Conservation (phyloP, 2,797 vertebrate species). For the Anniella stebbinsi region DNA sequence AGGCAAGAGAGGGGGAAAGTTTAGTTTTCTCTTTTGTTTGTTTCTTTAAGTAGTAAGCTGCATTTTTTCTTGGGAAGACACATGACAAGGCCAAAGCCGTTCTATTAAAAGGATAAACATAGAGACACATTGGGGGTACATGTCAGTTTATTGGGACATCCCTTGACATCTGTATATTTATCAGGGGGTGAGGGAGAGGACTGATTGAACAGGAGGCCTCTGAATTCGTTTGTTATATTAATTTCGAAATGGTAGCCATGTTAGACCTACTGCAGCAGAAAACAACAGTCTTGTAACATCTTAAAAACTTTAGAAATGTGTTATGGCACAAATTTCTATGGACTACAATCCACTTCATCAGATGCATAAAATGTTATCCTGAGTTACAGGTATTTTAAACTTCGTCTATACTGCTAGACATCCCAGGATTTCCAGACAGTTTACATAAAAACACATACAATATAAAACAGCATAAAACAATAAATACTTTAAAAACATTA, state of each 20-base stretch:
- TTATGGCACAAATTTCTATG: background rate
- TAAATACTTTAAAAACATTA: too few species aligned
- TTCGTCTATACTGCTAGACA: too few species aligned
- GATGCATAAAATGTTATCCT: background rate
- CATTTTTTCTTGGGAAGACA: background rate
- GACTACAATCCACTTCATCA: too few species aligned
- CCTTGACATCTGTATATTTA: background rate
- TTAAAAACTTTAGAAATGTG: background rate
- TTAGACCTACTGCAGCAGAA: background rate
- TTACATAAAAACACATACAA: too few species aligned
- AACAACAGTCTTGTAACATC: background rate
- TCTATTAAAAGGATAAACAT: background rate
- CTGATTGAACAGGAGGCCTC: background rate
- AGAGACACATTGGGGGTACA: too few species aligned
- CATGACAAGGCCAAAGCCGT: background rate
- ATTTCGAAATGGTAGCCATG: background rate
- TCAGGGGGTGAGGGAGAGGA: background rate
- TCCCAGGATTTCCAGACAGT: too few species aligned
- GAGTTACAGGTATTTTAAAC: background rate
- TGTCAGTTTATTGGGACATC: background rate
- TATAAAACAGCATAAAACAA: too few species aligned
- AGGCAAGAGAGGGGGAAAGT: slow-evolving; percentile 38
- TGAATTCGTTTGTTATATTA: background rate
- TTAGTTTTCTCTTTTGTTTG: background rate
- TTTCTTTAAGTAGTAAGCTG: background rate